Percentiles rank a stretch among this genome's conserved stretches.
phyloP scores from a whole-genome alignment of 2,113 vertebrate genomes.

The Trogon surrucura region DNA sequence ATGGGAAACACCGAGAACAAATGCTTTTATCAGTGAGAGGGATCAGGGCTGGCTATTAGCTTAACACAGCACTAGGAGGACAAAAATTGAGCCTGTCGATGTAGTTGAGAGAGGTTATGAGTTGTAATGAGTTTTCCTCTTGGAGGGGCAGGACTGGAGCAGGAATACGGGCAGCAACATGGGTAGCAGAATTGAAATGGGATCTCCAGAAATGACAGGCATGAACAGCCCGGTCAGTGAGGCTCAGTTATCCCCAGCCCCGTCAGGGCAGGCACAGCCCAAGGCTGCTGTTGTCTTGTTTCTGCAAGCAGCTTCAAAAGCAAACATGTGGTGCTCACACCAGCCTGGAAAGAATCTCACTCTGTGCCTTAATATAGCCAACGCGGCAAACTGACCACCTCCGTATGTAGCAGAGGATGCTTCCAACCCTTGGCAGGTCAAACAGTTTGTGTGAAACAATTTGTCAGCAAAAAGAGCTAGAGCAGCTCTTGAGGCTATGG shows the following conservation, averaged over 20 bases:
- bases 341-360: neutral
- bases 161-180: neutral
- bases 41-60: neutral
- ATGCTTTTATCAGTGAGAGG: slow-evolving; percentile 1
- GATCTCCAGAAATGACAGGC: neutral
- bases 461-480: neutral
- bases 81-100: neutral
- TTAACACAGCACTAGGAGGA: neutral
- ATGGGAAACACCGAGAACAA: slow-evolving; percentile 12
- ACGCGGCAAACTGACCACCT: neutral
- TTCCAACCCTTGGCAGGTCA: neutral
- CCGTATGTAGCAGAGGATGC: neutral
- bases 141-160: neutral
- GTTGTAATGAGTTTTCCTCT: neutral
- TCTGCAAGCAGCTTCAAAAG: neutral
- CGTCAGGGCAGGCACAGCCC: neutral
- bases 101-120: neutral
- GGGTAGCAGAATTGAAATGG: neutral
- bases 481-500: neutral
- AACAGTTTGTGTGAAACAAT: neutral
- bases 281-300: neutral
- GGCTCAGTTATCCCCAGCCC: neutral
- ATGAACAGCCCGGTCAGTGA: accelerated
- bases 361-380: neutral
- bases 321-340: neutral